Evolutionary conservation across 2,113 vertebrate genomes (phyloP).

Genomic region (Muntiacus muntjak): DNA sequence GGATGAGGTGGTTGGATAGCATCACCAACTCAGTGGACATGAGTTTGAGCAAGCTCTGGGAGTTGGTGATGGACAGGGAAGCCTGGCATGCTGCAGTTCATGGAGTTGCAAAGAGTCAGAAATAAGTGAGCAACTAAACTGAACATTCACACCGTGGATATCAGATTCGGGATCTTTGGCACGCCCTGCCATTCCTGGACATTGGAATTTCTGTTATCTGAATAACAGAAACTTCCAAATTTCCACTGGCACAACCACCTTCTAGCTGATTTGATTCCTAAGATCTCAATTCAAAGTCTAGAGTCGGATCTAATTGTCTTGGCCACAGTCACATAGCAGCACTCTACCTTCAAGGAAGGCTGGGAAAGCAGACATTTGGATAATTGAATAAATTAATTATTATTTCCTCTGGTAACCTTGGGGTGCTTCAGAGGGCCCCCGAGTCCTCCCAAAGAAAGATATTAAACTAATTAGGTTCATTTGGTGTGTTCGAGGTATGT

Average conservation of each 20-base stretch:
- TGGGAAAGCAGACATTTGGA: not conserved
- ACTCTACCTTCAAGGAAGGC: not conserved
- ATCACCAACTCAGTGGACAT: not conserved
- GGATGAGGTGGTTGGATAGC: not conserved
- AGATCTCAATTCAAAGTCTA: not conserved
- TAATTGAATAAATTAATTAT: not conserved
- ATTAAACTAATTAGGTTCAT: not conserved
- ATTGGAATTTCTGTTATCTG: not conserved
- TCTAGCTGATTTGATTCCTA: not conserved
- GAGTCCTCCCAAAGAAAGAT: not conserved
- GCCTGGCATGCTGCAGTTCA: not conserved
- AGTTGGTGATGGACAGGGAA: not conserved
- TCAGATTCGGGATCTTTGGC: not conserved
- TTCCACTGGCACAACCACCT: not conserved
- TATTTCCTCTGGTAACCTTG: not conserved
- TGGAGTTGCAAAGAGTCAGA: not conserved
- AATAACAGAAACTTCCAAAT: not conserved
- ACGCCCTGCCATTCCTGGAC: no score
- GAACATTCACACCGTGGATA: not conserved
- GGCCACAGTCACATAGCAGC: not conserved
- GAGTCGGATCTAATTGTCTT: not conserved
- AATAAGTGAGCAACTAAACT: not conserved
- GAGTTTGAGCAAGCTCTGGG: not conserved
- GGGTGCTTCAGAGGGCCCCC: not conserved
- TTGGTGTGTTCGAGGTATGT: accelerated